A percentile compares a stretch with the other conserved stretches of the same genome.
These are phyloP conservation scores for Luffia ferchaultella DNA, from an alignment of 2,888 invertebrate species.

Conservation along the genomic window DNA sequence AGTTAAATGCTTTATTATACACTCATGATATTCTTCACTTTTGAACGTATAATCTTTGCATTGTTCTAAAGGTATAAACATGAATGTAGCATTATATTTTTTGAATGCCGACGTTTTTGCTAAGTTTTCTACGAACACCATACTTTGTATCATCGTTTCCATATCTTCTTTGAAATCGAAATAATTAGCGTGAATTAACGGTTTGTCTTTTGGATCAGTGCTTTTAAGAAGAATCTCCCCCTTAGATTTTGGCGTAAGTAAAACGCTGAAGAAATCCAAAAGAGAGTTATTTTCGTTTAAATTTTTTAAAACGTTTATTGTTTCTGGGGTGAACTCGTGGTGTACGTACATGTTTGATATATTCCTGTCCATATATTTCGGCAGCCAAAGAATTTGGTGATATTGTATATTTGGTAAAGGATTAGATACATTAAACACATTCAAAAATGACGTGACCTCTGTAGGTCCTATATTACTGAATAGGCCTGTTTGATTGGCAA, in stretches of 20 bases:
- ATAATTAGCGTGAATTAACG: constrained; percentile 67
- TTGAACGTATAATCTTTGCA: constrained; percentile 20
- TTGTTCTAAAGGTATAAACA: constrained; percentile 20
- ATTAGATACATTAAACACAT: constrained; percentile 67
- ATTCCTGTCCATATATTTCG: constrained; percentile 6
- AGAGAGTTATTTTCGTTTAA: constrained; percentile 17
- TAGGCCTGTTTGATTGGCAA: constrained; percentile 48
- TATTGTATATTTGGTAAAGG: constrained; percentile 42
- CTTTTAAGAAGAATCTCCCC: constrained; percentile 61
- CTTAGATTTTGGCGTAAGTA: constrained; percentile 50
- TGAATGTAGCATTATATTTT: constrained; percentile 25
- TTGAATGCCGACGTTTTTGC: constrained; percentile 39
- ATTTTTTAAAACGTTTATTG: constrained; percentile 10
- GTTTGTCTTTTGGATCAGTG: constrained; percentile 56
- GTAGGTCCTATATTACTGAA: constrained; percentile 69
- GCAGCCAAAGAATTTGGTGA: constrained; percentile 24
- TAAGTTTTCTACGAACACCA: constrained; percentile 31
- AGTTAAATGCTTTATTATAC: constrained; percentile 68
- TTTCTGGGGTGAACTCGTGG: constrained; percentile 11
- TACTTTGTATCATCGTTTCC: constrained; percentile 33
- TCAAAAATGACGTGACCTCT: constrained; percentile 72
- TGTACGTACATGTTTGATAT: constrained; percentile 11
- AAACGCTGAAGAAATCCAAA: constrained; percentile 18
- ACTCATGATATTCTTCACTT: constrained; percentile 71
- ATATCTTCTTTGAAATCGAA: constrained; percentile 58